A percentile compares a stretch with the other conserved stretches of the same genome.
These are phyloP conservation scores for Siniperca undulata DNA, from an alignment of 2,797 vertebrate genomes.

Conservation along the genomic window DNA sequence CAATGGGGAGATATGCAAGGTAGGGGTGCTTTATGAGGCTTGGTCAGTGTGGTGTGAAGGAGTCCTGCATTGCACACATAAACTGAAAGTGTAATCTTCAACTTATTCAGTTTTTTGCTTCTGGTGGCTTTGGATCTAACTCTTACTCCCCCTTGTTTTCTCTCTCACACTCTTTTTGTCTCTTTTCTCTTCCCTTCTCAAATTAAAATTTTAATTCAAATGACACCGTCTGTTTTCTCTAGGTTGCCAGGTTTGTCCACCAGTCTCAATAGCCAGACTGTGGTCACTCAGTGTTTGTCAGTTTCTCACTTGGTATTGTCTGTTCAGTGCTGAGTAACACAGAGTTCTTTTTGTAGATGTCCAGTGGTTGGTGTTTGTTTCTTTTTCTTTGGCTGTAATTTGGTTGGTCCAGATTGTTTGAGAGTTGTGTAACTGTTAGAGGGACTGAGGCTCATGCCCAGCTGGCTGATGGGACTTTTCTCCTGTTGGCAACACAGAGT, in stretches of 20 bases:
- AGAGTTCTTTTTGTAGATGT: conserved; percentile 12
- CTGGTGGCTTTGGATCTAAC: conserved; percentile 23
- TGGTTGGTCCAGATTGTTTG: conserved; percentile 27
- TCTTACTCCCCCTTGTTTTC: not conserved
- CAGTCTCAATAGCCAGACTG: conserved; percentile 27
- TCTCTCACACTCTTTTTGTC: conserved; percentile 15
- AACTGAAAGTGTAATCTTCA: conserved; percentile 64
- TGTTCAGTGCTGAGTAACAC: conserved; percentile 26
- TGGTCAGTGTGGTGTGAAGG: conserved; percentile 80
- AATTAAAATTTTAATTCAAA: too few relatives aligned
- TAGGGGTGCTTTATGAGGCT: conserved; percentile 75
- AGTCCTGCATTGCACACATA: conserved; percentile 71
- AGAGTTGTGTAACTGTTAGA: conserved; percentile 9
- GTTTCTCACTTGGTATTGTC: conserved; percentile 32
- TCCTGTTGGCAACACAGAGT: conserved; percentile 17
- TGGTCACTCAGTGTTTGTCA: conserved; percentile 32
- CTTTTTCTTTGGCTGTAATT: conserved; percentile 1
- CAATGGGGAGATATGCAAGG: conserved; percentile 80
- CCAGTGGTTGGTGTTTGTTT: conserved; percentile 24
- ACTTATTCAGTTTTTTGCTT: conserved; percentile 60
- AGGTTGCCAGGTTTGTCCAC: conserved; percentile 29
- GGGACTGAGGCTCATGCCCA: conserved; percentile 28
- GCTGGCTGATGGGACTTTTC: conserved; percentile 22
- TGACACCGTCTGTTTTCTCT: conserved; percentile 19
- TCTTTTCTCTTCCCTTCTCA: not conserved